Evolutionary conservation across 2,888 invertebrate species (phyloP).

Genomic region (Tanaodytes sp.): DNA sequence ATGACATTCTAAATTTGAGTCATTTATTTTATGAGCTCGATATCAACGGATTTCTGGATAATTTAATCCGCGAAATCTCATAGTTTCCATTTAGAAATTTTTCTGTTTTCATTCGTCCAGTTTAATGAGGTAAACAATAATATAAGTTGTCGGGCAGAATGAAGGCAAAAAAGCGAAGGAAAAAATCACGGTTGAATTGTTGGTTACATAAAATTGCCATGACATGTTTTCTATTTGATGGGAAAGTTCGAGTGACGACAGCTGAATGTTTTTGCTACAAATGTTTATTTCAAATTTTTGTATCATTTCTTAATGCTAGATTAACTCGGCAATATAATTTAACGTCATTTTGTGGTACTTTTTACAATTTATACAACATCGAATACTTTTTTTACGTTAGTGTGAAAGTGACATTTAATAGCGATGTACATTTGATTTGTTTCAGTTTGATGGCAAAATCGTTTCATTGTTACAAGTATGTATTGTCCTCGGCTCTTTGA

Average conservation of each 20-base stretch:
- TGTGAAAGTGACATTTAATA: constrained; percentile 17
- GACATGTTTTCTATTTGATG: no score
- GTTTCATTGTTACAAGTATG: background rate
- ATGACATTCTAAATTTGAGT: background rate
- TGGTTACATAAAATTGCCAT: no score
- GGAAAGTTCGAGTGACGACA: no score
- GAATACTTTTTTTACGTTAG: background rate
- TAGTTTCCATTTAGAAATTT: no score
- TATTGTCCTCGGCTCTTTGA: constrained; percentile 62
- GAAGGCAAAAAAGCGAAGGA: no score
- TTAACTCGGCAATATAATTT: constrained; percentile 14
- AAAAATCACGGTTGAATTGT: no score
- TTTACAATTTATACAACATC: constrained; percentile 27
- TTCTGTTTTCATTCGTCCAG: no score
- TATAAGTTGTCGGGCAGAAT: no score
- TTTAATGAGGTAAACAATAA: no score
- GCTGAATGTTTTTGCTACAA: constrained; percentile 53
- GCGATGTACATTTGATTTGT: constrained; percentile 8
- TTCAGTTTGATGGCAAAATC: constrained; percentile 27
- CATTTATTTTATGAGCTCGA: background rate
- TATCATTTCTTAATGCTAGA: constrained; percentile 22
- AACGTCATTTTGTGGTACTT: constrained; percentile 27
- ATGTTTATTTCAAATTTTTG: constrained; percentile 49
- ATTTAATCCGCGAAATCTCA: no score
- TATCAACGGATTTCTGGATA: background rate